A percentile compares a stretch with the other conserved stretches of the same genome.
These are phyloP conservation scores for Morinoia aosen DNA, from an alignment of 2,888 invertebrate genomes.

Conservation along the genomic window DNA sequence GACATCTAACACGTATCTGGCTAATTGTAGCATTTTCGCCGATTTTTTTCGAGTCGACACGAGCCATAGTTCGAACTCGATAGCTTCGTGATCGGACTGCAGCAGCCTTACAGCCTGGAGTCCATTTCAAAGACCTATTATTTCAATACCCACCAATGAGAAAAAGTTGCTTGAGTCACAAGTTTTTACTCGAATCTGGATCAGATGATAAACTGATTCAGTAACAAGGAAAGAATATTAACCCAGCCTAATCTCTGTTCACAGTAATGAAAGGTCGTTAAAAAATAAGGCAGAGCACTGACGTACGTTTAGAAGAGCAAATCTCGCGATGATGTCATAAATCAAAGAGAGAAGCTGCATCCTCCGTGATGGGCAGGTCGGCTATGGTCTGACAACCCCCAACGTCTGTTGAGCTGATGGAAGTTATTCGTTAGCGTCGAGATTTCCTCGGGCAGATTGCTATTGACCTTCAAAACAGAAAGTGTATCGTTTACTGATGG, in stretches of 20 bases:
- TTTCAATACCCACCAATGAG: no score
- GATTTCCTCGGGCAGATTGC: background rate
- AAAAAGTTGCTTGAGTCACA: no score
- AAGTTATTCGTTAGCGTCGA: conserved; percentile 32
- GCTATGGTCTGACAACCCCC: background rate
- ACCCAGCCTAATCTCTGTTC: background rate
- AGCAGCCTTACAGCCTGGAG: background rate
- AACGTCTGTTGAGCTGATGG: conserved; percentile 39
- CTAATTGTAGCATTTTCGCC: background rate
- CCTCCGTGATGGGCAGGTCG: background rate
- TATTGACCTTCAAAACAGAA: conserved; percentile 47
- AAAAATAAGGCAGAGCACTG: background rate
- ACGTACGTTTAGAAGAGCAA: background rate
- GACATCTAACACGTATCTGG: background rate
- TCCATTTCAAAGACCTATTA: background rate
- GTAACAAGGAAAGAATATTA: no score
- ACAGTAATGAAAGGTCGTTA: no score
- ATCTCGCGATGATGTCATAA: background rate
- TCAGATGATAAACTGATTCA: no score
- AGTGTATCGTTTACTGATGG: conserved; percentile 41
- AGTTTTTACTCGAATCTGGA: no score
- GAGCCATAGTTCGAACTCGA: background rate
- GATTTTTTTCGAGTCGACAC: background rate
- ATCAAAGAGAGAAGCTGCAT: background rate
- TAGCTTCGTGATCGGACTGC: background rate